Percentiles rank a stretch among this genome's conserved stretches.
These are phyloP conservation scores for Sebastes fasciatus DNA, from an alignment of 2,113 vertebrate species.

Conservation along the genomic window DNA sequence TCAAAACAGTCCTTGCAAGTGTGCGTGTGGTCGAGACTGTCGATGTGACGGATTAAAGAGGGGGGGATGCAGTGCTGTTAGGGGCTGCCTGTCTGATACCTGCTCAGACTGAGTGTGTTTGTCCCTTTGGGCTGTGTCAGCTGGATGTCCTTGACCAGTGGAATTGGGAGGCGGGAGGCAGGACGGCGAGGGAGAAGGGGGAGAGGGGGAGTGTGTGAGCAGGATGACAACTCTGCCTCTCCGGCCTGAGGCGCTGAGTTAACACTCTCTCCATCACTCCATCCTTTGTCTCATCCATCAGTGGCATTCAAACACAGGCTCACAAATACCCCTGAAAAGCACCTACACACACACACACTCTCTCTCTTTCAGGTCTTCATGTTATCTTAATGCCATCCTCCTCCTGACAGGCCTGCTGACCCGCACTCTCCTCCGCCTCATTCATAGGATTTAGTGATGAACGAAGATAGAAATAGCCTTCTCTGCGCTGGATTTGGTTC, in stretches of 20 bases:
- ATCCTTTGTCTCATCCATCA: constrained; percentile 58
- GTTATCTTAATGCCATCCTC: constrained; percentile 53
- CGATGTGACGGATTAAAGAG: constrained; percentile 27
- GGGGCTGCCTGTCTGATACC: constrained; percentile 37
- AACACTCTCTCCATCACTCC: constrained; percentile 35
- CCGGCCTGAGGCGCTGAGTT: constrained; percentile 51
- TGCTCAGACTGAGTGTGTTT: constrained; percentile 35
- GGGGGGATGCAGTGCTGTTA: constrained; percentile 3
- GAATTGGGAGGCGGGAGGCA: constrained; percentile 14
- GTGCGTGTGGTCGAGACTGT: background rate
- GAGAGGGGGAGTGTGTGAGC: constrained; percentile 51
- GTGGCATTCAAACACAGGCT: constrained; percentile 41
- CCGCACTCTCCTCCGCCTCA: constrained; percentile 43
- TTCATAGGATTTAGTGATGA: constrained; percentile 61
- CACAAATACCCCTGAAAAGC: constrained; percentile 7
- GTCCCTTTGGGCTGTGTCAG: constrained; percentile 53
- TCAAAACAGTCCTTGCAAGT: constrained; percentile 13
- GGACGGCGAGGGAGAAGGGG: background rate
- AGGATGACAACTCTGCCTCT: constrained; percentile 61
- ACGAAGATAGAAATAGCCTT: constrained; percentile 60
- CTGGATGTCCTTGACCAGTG: constrained; percentile 64
- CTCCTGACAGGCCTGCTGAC: constrained; percentile 56
- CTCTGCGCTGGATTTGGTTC: constrained; percentile 63
- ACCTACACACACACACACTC: background rate
- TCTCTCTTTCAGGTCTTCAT: constrained; percentile 24